Base-by-base conservation (phyloP, 2,113 vertebrate genomes). In the Tragelaphus scriptus region DNA sequence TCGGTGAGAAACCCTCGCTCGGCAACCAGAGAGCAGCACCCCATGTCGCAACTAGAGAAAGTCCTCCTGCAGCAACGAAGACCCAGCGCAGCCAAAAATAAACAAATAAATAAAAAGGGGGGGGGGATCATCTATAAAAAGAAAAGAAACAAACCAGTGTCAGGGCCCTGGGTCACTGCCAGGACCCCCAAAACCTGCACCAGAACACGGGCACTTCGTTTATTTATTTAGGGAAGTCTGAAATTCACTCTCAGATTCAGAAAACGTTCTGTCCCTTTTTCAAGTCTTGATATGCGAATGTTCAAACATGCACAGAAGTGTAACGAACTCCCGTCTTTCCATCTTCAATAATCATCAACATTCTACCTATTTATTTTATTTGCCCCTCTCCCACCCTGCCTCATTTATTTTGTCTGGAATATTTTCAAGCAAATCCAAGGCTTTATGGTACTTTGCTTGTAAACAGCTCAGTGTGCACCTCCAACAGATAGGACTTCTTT, bases 351-450 rank as follows among this genome's bases (percentile, higher is more conserved):
- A 23, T 90, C 44, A 75, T 36, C 90, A 51, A 81, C 47, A n/a
- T 71, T 36, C 80, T 40, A 71, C 36, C 7, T 44, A 26, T 59
- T 59, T 65, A 36, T 56, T 84, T 84, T 56, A 77, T 86, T 90
- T 75, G 32, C n/a, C 32, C 21, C 44, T 80, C 6, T 21, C 25
- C 36, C 3, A 51, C 9, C 15, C 16, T 25, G 26, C 7, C n/a
- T 21, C 56, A 61, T 88, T 93, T 53, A 63, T 58, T 75, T 90
- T 40, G 51, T 61, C 44, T 40, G 14, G 28, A 85, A 86, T 61
- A n/a, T 75, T 92, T 61, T 85, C 61, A 79, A 96, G 89, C 19
- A 15, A 88, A 59, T 16, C 26, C 79, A 58, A 94, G 47, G 36
- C 44, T 32, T 85, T 47, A 49, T 16, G 79, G 49, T 44, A 49